These are phyloP conservation scores for Eupithecia inturbata DNA, from an alignment of 2,888 invertebrate genomes.

Conservation along the genomic window DNA sequence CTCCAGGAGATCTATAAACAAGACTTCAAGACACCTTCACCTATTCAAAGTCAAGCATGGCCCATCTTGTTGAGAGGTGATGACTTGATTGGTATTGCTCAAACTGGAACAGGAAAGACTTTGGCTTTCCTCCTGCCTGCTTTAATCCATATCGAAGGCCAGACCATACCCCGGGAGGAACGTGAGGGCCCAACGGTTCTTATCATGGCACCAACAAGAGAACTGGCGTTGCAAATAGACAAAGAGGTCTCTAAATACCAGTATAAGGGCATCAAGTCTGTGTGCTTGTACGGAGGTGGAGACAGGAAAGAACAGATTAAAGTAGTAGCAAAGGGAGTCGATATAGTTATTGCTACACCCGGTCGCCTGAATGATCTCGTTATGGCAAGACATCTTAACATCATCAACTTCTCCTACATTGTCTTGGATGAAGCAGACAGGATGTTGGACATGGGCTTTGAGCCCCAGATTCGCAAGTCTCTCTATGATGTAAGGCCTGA, in stretches of 20 bases:
- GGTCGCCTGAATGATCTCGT: conserved; percentile 97
- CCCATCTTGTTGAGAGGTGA: conserved; percentile 95
- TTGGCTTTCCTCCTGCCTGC: conserved; percentile 96
- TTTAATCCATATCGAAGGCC: conserved; percentile 95
- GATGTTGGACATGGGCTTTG: conserved; percentile 95
- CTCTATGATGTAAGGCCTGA: conserved; percentile 93
- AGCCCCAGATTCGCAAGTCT: conserved; percentile 93
- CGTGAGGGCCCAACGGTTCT: conserved; percentile 93
- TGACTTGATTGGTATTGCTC: conserved; percentile 98
- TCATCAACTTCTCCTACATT: conserved; percentile 92
- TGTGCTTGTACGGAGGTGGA: conserved; percentile 97
- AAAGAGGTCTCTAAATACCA: conserved; percentile 95
- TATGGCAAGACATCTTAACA: conserved; percentile 87
- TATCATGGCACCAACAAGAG: conserved; percentile 96
- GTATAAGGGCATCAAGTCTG: conserved; percentile 93
- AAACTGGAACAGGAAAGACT: conserved; percentile 97
- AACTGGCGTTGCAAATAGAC: conserved; percentile 96
- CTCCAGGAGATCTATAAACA: conserved; percentile 91
- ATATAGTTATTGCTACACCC: conserved; percentile 97
- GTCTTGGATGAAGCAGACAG: conserved; percentile 96
- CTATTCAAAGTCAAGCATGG: conserved; percentile 98
- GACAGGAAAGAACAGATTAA: conserved; percentile 91
- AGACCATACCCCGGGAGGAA: conserved; percentile 88
- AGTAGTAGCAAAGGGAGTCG: conserved; percentile 90
- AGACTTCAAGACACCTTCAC: conserved; percentile 92